A percentile compares a stretch with the other conserved stretches of the same genome.
phyloP scores from a whole-genome alignment of 1,140 invertebrate species.

The Diorhabda sublineata region DNA sequence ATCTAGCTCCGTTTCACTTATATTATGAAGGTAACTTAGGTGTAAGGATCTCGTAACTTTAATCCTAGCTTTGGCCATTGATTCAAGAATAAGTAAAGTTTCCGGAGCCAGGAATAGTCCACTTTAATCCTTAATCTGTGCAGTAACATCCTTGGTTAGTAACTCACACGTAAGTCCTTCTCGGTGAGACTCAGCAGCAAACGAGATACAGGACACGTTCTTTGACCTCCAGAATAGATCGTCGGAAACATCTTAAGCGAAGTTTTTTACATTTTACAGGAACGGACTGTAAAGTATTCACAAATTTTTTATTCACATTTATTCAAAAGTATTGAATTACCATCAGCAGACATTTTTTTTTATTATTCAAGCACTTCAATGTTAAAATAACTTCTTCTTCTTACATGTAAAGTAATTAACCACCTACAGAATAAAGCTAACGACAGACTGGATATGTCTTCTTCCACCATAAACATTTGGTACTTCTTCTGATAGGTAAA shows the following conservation, averaged over 20 bases:
- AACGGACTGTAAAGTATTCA: no score
- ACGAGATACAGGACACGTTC: background rate
- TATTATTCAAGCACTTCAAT: no score
- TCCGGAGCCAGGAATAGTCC: slow-evolving; percentile 23
- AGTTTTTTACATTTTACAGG: no score
- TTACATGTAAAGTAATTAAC: no score
- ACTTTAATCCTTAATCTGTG: slow-evolving; percentile 32
- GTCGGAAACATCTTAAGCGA: background rate
- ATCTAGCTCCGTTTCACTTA: slow-evolving; percentile 15
- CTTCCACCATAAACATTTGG: no score
- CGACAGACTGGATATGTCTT: no score
- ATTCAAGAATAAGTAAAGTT: slow-evolving; percentile 27
- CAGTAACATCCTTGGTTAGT: slow-evolving; percentile 12
- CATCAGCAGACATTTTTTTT: no score
- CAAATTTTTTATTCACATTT: no score
- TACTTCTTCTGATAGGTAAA: no score
- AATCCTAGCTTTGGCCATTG: slow-evolving; percentile 30
- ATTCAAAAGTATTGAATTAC: no score
- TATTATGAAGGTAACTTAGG: background rate
- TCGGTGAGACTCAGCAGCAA: background rate
- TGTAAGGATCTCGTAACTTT: slow-evolving; percentile 19
- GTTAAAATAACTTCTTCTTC: no score
- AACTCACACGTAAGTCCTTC: slow-evolving; percentile 13
- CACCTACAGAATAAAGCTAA: no score
- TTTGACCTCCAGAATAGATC: slow-evolving; percentile 9